phyloP scores from a whole-genome alignment of 2,113 vertebrate genomes.

The Conger conger region DNA sequence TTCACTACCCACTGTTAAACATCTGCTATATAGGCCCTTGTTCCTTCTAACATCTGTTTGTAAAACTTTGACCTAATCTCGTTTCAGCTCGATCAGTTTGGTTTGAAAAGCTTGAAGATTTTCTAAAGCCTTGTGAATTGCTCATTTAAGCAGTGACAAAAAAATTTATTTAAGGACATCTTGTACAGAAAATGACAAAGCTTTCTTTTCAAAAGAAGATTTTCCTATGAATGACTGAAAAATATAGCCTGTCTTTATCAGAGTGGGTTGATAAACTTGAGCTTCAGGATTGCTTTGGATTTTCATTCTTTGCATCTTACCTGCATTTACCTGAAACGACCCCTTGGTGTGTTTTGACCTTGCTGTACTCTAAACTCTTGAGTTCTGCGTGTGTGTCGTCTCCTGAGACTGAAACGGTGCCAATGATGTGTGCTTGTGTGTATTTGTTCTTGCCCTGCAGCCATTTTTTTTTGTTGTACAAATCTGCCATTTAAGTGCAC shows the following conservation, averaged over 20 bases:
- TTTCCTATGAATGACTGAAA: not conserved
- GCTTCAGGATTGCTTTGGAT: not conserved
- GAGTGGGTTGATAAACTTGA: not conserved
- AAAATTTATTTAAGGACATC: not conserved
- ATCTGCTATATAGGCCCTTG: not conserved
- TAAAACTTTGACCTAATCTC: constrained; percentile 1
- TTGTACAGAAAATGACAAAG: not conserved
- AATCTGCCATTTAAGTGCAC: not conserved
- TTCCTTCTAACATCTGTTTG: not conserved
- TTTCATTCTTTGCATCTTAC: not conserved
- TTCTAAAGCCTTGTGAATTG: constrained; percentile 24
- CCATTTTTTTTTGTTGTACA: not conserved
- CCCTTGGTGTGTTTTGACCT: not conserved
- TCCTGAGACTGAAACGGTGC: not conserved
- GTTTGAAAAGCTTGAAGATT: constrained; percentile 11
- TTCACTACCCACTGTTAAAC: not conserved
- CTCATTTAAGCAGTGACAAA: not conserved
- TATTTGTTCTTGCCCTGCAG: constrained; percentile 50
- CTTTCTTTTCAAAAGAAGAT: not conserved
- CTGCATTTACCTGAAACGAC: not conserved
- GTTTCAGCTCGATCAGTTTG: constrained; percentile 37
- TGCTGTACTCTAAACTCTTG: not conserved
- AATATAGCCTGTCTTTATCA: not conserved
- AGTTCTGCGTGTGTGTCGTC: not conserved
- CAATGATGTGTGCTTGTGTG: not conserved